Evolutionary conservation across 2,797 vertebrate species (phyloP), one percentile per base, ranked within the genome.

Genomic region (Mico argentatus): DNA sequence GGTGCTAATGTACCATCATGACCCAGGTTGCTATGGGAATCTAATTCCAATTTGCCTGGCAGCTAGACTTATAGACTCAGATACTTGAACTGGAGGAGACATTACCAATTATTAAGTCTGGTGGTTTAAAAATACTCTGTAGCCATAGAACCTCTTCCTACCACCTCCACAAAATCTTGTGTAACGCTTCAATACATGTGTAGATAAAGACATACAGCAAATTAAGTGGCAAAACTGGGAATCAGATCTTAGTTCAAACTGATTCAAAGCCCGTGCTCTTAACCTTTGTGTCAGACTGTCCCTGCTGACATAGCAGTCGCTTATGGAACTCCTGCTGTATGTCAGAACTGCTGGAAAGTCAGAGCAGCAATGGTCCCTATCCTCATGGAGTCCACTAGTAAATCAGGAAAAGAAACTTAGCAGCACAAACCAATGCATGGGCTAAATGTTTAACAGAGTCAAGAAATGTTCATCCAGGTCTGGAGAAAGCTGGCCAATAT

Each of bases 71-170:
- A 81, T 0, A 52, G 88, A 91, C 41, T 87, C 11, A 36, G 55
- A 41, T 67, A 12, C 55, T 75, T 93, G 55, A 82, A 84, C 64
- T 41, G 67, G 64, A 84, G 26, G 41, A 93, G 55, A 55, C 57
- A 41, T 89, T 88, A 48, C 64, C 87, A 55, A 85, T 95, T 59
- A 72, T 90, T 61, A 82, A 33, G 59, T 90, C 83, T 20, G 87
- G 24, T 39, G 8, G 12, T 88, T 95, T 91, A 77, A 90, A 95
- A 75, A 80, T 44, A 89, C 39, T 88, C 57, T 94, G 8, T 75
- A 95, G n/a, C 33, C 72, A 24, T 20, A 57, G 88, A 83, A 26
- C 13, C 59, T 97, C 55, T 86, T 72, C 48, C 44, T 2, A 24
- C 64, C 39, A 76, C 33, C 30, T 83, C 77, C 44, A 10, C 11